Base-by-base conservation (phyloP, 2,113 vertebrate genomes). In the Bufo bufo region DNA sequence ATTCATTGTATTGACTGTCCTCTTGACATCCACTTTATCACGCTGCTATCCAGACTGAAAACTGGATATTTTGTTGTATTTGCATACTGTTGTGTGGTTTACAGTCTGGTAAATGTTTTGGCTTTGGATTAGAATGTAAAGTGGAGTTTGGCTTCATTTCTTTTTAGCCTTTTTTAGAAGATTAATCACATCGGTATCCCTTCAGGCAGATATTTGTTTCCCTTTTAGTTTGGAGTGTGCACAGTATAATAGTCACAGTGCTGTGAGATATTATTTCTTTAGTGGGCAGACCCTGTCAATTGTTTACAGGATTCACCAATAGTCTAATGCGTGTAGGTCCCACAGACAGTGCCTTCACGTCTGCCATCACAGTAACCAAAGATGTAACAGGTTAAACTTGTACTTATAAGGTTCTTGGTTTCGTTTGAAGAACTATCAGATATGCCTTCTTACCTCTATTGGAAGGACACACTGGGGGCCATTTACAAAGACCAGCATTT, bases 1-100 rank as follows among this genome's bases (percentile, higher is more conserved):
- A 80, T 58, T 80, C 17, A 8, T n/a, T 80, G 3, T 80, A 80
- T 59, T 80, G 23, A 43, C 59, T 3, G 50, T 49, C 14, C n/a
- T n/a, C 7, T 14, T 79, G 50, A 79, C n/a, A 79, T 79, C 58
- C n/a, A 33, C n/a, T 79, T 80, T 58, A 58, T 80, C 20, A 59
- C 2, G 13, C 54, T 9, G 23, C n/a, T 80, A 13, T 58, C n/a
- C 20, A 43, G n/a, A 54, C 16, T 78, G 11, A 9, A 77, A 17
- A n/a, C 10, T 52, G 56, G 19, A 23, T 78, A 13, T 54, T 78
- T 54, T 78, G 9, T 54, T 0, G 49, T 52, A 54, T 33, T 33
- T 56, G 58, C 54, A 80, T 12, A 3, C 50, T 6, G 20, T 79
- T 80, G n/a, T 56, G n/a, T 59, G 12, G 77, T 54, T 54, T 78